Base-by-base conservation (phyloP, 2,113 vertebrate genomes). In the Odocoileus virginianus region DNA sequence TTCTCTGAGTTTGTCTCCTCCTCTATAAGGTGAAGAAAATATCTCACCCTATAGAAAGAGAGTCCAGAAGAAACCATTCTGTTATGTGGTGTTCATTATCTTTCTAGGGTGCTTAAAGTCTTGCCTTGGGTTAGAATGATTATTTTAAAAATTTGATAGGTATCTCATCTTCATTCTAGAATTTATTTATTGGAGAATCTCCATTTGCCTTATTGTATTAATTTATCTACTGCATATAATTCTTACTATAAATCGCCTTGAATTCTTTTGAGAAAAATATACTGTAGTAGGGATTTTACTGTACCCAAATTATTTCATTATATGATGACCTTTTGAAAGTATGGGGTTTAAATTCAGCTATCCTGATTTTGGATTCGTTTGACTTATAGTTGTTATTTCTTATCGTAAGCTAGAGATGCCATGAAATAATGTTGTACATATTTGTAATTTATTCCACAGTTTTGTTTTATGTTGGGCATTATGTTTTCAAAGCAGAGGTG, bases 61-160 rank as follows among this genome's bases (percentile, higher is more conserved):
- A 88, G 45, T 88, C 23, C 27, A 79, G 78, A 61, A 79, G 76
- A 60, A 97, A 60, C 16, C 83, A 58, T 27, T 87, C 14, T n/a
- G 36, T 93, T 64, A 54, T 87, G 27, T 86, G 55, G n/a, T 91
- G 12, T 57, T 97, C 33, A 55, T 83, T 83, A 57, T 33, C 43
- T 94, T 97, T 93, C 64, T 97, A 84, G 45, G 61, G 21, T 96
- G 10, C 93, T 91, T 82, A 74, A 78, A 88, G 82, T 23, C 27
- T 97, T 94, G 13, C 58, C 28, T 88, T 90, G 15, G 6, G 23
- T 82, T 94, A 91, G 60, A 85, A 91, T 45, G 43, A 45, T 71
- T 92, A 64, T 74, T 86, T 93, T 79, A 28, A 86, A 54, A 94
- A 60, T 94, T 91, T 92, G 12, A 67, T n/a, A 83, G 11, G 14